Evolutionary conservation across 1,140 invertebrate species (phyloP).

Genomic region (Paracyclopina nana): DNA sequence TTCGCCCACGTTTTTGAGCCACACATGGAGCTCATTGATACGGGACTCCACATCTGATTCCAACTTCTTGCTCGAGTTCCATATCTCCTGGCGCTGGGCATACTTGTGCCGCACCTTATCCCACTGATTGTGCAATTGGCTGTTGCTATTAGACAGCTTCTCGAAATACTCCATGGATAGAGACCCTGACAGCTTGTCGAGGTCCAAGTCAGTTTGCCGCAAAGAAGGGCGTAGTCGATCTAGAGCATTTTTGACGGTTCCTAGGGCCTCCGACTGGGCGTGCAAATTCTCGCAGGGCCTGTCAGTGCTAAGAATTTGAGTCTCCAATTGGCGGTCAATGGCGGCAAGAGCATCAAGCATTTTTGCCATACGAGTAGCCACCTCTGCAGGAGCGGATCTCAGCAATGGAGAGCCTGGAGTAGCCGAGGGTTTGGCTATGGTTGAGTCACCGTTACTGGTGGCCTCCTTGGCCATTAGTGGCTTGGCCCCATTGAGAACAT

Average conservation of each 20-base stretch:
- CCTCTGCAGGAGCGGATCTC: conserved; percentile 26
- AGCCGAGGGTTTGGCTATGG: not conserved
- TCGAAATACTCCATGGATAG: conserved; percentile 17
- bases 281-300: conserved; percentile 42
- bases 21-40: too few species aligned
- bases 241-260: conserved; percentile 9
- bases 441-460: not conserved
- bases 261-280: conserved; percentile 34
- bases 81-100: too few species aligned
- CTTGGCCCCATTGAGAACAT: conserved; percentile 20
- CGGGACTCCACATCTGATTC: too few species aligned
- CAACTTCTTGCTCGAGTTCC: too few species aligned
- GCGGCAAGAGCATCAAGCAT: conserved; percentile 35
- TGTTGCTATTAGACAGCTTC: conserved; percentile 6
- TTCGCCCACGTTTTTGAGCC: too few species aligned
- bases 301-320: conserved; percentile 31
- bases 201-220: not conserved
- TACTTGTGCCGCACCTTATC: too few species aligned
- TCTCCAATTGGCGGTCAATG: conserved; percentile 27
- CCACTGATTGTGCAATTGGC: not conserved
- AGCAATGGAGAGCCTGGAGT: too few species aligned
- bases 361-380: conserved; percentile 35
- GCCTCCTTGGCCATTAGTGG: not conserved
- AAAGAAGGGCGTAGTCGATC: not conserved
- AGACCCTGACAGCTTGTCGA: not conserved